Evolutionary conservation across 2,797 vertebrate species (phyloP).

Genomic region (Coranthus polyacanthus): DNA sequence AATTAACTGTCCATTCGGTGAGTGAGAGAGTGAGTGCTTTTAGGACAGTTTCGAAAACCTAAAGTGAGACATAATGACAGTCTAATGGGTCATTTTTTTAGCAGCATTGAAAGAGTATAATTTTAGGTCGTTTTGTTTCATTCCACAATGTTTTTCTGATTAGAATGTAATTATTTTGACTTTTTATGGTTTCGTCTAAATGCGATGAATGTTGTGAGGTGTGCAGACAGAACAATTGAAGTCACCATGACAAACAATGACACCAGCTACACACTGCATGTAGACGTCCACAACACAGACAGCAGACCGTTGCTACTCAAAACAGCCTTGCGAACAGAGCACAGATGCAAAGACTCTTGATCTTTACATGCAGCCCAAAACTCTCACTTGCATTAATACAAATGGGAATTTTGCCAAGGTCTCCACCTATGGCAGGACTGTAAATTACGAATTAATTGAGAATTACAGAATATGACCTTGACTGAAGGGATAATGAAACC

Average conservation of each 20-base stretch:
- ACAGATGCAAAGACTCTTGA: constrained; percentile 35
- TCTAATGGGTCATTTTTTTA: constrained; percentile 30
- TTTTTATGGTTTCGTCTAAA: constrained; percentile 18
- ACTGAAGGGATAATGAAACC: constrained; percentile 40
- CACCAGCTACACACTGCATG: constrained; percentile 43
- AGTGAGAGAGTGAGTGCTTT: constrained; percentile 58
- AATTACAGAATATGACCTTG: constrained; percentile 47
- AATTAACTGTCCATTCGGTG: constrained; percentile 49
- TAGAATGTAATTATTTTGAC: background rate
- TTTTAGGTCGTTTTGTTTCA: constrained; percentile 21
- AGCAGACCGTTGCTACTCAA: constrained; percentile 46
- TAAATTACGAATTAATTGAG: constrained; percentile 38
- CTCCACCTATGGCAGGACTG: constrained; percentile 30
- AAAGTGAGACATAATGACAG: constrained; percentile 47
- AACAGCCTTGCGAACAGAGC: constrained; percentile 43
- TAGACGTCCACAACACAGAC: constrained; percentile 59
- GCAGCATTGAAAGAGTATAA: constrained; percentile 7
- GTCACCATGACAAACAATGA: constrained; percentile 43
- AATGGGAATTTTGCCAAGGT: constrained; percentile 28
- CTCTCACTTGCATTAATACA: constrained; percentile 12
- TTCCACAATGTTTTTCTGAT: constrained; percentile 13
- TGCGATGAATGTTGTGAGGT: constrained; percentile 38
- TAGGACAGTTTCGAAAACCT: constrained; percentile 45
- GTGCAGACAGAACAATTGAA: constrained; percentile 52
- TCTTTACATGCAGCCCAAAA: constrained; percentile 34